A percentile compares a stretch with the other conserved stretches of the same genome.
Conservation (phyloP, 30 jellyfish, hydroid and myxozoan species). For the Aurelia aurita region DNA sequence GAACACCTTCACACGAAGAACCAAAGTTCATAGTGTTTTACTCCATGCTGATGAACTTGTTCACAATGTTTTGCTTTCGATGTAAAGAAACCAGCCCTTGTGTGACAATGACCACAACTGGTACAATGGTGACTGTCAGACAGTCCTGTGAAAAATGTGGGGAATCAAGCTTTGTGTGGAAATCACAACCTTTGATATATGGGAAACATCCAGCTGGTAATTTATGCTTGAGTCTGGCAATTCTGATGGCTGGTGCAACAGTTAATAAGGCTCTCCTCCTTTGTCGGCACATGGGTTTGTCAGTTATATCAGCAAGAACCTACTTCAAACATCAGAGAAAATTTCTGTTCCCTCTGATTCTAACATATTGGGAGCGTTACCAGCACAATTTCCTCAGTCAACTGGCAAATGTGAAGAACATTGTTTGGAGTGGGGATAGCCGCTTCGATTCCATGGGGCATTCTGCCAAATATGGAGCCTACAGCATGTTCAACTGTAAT, state of each 20-base stretch:
- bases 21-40: slow-evolving; percentile 39
- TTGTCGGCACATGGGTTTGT: slow-evolving; percentile 42
- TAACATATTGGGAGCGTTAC: slow-evolving; percentile 30
- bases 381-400: background rate
- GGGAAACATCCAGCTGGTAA: slow-evolving; percentile 68
- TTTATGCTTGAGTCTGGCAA: slow-evolving; percentile 45
- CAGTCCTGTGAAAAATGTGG: slow-evolving; percentile 57
- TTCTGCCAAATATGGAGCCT: slow-evolving; percentile 50
- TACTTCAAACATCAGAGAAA: slow-evolving; percentile 43
- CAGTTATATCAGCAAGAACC: slow-evolving; percentile 20
- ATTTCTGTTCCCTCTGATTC: slow-evolving; percentile 35
- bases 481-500: slow-evolving; percentile 25
- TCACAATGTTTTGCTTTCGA: slow-evolving; percentile 33
- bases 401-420: background rate
- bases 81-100: slow-evolving; percentile 30
- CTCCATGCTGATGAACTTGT: slow-evolving; percentile 13
- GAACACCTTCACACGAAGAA: background rate
- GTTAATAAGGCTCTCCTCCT: slow-evolving; percentile 32
- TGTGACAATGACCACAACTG: slow-evolving; percentile 16
- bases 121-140: slow-evolving; percentile 61
- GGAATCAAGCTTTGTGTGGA: slow-evolving; percentile 40
- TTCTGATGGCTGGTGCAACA: slow-evolving; percentile 43
- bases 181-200: slow-evolving; percentile 22
- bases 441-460: slow-evolving; percentile 73
- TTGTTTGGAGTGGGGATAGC: slow-evolving; percentile 67